Evolutionary conservation across 2,797 vertebrate species (phyloP).

Genomic region (Protosalanx chinensis): DNA sequence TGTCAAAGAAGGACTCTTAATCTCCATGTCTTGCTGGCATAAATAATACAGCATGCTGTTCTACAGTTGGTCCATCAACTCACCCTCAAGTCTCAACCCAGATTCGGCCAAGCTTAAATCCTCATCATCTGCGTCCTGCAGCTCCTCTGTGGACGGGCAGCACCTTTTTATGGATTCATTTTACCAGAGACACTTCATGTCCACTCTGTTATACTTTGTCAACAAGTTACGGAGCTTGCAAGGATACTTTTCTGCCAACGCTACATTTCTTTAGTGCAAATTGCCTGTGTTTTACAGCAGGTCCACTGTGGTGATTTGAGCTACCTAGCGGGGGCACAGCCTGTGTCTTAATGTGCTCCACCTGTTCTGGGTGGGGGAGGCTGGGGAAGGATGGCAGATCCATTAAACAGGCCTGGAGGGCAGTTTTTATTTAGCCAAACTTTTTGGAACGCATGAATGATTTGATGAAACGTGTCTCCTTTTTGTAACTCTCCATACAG

Average conservation of each 20-base stretch:
- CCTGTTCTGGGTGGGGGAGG: slow-evolving; percentile 73
- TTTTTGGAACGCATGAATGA: too few species aligned
- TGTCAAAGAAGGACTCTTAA: slow-evolving; percentile 40
- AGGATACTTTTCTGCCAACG: slow-evolving; percentile 59
- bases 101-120: background rate
- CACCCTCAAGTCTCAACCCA: background rate
- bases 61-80: slow-evolving; percentile 27
- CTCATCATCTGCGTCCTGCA: background rate
- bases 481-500: background rate
- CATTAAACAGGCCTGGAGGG: slow-evolving; percentile 83
- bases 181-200: background rate
- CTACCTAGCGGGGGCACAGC: slow-evolving; percentile 63
- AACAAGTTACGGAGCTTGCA: slow-evolving; percentile 37
- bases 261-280: slow-evolving; percentile 66
- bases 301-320: slow-evolving; percentile 67
- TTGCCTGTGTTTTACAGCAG: slow-evolving; percentile 69
- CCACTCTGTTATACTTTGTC: background rate
- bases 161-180: background rate
- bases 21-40: slow-evolving; percentile 35
- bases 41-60: slow-evolving; percentile 51
- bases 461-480: background rate
- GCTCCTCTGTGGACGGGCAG: background rate
- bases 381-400: slow-evolving; percentile 78
- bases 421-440: slow-evolving; percentile 23
- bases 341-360: slow-evolving; percentile 78